These are phyloP conservation scores for Strigops habroptila DNA, from an alignment of 2,113 vertebrate genomes.

Conservation along the genomic window DNA sequence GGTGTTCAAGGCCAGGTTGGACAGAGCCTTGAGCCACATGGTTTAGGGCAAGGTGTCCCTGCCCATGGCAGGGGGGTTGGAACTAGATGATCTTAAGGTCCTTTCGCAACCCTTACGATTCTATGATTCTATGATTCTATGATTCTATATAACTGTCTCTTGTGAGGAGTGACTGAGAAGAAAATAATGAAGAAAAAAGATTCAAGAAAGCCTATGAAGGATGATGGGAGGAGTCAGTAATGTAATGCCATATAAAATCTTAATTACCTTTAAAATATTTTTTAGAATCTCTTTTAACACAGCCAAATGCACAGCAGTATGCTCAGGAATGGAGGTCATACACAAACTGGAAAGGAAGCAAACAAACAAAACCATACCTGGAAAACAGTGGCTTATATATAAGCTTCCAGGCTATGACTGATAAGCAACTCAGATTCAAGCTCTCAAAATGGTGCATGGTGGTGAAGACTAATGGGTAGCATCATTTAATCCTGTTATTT, in stretches of 20 bases:
- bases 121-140: no score
- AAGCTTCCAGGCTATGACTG: neutral
- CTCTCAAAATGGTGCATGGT: neutral
- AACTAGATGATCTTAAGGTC: no score
- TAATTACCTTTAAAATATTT: neutral
- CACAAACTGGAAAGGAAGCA: neutral
- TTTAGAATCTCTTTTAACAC: neutral
- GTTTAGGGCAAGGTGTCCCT: no score
- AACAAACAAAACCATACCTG: neutral
- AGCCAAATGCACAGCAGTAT: neutral
- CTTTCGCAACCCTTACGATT: no score
- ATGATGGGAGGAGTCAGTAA: neutral
- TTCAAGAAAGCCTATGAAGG: neutral
- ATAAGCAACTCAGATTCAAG: fast-evolving
- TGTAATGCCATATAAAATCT: neutral
- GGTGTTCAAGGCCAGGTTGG: no score
- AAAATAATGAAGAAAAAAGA: neutral
- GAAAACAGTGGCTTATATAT: neutral
- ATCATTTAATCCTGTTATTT: fast-evolving
- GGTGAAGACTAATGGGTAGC: neutral
- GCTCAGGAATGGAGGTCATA: neutral
- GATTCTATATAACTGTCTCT: no score
- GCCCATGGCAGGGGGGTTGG: no score
- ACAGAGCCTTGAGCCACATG: no score
- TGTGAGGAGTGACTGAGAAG: neutral